Base-by-base conservation (phyloP, 2,888 invertebrate genomes). In the Leptinotarsa haldemani region DNA sequence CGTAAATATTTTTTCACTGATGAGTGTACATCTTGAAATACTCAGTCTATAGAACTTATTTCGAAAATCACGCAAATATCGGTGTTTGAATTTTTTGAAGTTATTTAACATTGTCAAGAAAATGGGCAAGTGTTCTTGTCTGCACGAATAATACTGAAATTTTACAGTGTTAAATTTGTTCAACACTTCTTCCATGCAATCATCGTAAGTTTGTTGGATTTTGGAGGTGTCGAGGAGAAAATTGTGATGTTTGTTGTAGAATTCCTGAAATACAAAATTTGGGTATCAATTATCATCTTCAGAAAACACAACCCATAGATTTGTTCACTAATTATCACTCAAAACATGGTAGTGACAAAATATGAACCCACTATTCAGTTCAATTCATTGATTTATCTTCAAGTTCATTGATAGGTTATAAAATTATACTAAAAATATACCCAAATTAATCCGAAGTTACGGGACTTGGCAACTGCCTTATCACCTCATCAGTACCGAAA, bases 71-170 rank as follows among this genome's bases (percentile, higher is more conserved):
- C 40, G 20, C n/a, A 73, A 22, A 58, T 74, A 80, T 5, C 76
- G 53, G 22, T 75, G 48, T 61, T 73, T 47, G 68, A 77, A 78
- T 2, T 25, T 50, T 20, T 71, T 70, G 47, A 78, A 76, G 0
- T 75, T 69, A 7, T 71, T 65, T 3, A 79, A 53, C 22, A 80
- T 68, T 13, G 70, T 64, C 0, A 76, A 20, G 68, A 80, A 82
- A 18, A 79, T 72, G 12, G 71, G 69, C 1, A 74, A 70, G 70
- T 76, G 78, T 71, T 84, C 80, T 46, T 85, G 70, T 82, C 85
- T 85, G 66, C 80, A 78, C 20, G 83, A 77, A 74, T 86, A 84
- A 61, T 81, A 80, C 75, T 86, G 86, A 13, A 80, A 52, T 70
- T 83, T 80, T 58, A 82, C 84, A 61, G 77, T 79, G 30, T 82